These are phyloP conservation scores for Cinclus cinclus DNA, from an alignment of 2,113 vertebrate genomes.

Conservation along the genomic window DNA sequence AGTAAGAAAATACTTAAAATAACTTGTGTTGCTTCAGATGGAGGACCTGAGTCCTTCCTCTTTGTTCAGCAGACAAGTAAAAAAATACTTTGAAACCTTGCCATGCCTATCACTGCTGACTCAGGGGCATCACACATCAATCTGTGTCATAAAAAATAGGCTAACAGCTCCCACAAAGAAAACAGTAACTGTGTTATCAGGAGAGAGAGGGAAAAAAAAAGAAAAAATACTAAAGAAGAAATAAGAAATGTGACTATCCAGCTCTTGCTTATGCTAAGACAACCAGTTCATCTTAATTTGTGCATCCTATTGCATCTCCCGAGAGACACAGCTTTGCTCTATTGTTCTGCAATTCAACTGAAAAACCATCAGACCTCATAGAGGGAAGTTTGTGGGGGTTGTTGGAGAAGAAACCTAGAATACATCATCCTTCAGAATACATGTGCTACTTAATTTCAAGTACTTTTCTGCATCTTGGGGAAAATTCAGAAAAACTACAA, in stretches of 20 bases:
- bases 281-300: background rate
- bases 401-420: background rate
- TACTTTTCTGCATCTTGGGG: background rate
- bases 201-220: background rate
- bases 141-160: background rate
- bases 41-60: background rate
- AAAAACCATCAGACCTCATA: background rate
- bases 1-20: background rate
- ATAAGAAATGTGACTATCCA: background rate
- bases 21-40: background rate
- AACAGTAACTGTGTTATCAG: background rate
- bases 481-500: background rate
- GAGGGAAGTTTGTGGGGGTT: background rate
- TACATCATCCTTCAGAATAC: background rate
- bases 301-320: background rate
- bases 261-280: background rate
- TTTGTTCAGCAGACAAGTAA: background rate
- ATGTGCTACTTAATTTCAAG: background rate
- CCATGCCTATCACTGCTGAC: background rate
- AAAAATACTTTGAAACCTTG: background rate
- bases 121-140: background rate
- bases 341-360: background rate
- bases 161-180: background rate
- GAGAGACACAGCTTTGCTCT: background rate
- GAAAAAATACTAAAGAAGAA: background rate